These are phyloP conservation scores for Heliconius hermathena DNA, from an alignment of 1,140 invertebrate genomes.

Conservation along the genomic window DNA sequence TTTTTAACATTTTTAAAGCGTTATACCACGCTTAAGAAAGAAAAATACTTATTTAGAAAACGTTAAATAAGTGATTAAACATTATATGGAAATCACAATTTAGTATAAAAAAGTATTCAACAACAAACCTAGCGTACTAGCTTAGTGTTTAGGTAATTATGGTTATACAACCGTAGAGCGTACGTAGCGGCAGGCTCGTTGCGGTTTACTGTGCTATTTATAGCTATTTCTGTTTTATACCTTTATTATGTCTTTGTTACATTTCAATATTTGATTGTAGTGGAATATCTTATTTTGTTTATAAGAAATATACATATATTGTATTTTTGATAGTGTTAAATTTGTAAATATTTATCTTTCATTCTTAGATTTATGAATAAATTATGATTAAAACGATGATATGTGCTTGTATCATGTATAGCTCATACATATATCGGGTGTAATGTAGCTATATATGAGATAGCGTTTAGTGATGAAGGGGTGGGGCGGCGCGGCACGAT, in stretches of 20 bases:
- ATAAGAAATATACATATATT: neutral
- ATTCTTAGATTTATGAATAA: neutral
- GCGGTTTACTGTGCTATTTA: slow-evolving; percentile 12
- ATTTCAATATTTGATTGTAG: neutral
- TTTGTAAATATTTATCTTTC: neutral
- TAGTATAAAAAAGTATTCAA: neutral
- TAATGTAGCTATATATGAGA: slow-evolving; percentile 49
- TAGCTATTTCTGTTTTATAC: slow-evolving; percentile 3
- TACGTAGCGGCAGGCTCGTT: neutral
- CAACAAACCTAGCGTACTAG: neutral
- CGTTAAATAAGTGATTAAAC: too few species aligned
- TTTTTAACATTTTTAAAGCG: too few species aligned
- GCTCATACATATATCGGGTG: slow-evolving; percentile 31
- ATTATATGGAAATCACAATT: neutral
- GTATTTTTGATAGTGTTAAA: neutral
- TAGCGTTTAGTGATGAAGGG: slow-evolving; percentile 56
- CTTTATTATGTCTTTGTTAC: slow-evolving; percentile 5
- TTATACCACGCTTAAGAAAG: too few species aligned
- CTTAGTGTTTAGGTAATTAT: slow-evolving; percentile 8
- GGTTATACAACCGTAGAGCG: slow-evolving; percentile 7
- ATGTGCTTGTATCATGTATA: neutral
- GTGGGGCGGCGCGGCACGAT: slow-evolving; percentile 55
- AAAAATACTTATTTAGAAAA: too few species aligned
- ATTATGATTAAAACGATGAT: neutral
- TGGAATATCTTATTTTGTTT: neutral